These are phyloP conservation scores for Entomyzon cyanotis DNA, from an alignment of 2,113 vertebrate genomes.

Conservation along the genomic window DNA sequence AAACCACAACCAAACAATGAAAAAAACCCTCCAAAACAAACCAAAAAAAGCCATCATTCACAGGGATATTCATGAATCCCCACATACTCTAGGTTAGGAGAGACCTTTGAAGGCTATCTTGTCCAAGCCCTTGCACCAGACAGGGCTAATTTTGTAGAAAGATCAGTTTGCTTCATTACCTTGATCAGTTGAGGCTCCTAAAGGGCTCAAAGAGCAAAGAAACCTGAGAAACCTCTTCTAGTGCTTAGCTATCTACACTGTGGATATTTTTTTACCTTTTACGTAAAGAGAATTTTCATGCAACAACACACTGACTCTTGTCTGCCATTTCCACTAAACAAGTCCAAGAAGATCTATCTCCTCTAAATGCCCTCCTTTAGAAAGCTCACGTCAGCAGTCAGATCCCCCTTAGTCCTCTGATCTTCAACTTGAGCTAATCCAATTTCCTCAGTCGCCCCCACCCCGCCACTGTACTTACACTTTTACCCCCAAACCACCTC, in stretches of 20 bases:
- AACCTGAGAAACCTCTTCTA: background rate
- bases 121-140: background rate
- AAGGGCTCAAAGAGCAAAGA: background rate
- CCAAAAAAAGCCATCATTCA: background rate
- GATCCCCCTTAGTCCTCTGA: background rate
- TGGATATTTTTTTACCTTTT: background rate
- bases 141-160: background rate
- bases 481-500: background rate
- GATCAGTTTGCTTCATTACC: background rate
- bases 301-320: background rate
- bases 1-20: background rate
- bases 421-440: background rate
- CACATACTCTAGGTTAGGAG: background rate
- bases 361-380: background rate
- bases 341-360: background rate
- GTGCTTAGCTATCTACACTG: background rate
- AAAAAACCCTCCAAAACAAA: background rate
- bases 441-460: background rate
- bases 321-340: background rate
- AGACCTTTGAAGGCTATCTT: background rate
- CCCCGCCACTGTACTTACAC: background rate
- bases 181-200: background rate
- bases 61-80: background rate
- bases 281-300: background rate
- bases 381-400: background rate